Base-by-base conservation (phyloP, 2,888 invertebrate species). In the Cotesia congregata region DNA sequence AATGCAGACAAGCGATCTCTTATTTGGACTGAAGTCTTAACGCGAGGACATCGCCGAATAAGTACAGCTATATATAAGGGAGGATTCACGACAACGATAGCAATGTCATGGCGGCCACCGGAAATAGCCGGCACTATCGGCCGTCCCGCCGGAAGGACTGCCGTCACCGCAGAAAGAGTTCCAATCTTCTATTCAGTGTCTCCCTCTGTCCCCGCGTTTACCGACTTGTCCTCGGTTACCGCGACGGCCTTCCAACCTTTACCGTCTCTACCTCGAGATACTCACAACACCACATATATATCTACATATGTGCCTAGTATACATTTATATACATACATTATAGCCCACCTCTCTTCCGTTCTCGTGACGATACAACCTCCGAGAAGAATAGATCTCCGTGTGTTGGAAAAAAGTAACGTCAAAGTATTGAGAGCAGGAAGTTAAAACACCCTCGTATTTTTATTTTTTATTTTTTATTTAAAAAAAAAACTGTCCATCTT, bases 81-180 rank as follows among this genome's bases (percentile, higher is more conserved):
- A 61, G 39, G 59, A 39, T 71, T 60, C 62, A 38, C 17, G 68
- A 62, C 59, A 73, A 84, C 85, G 88, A 88, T 88, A 88, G 86
- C 85, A 81, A 85, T 87, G 86, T 86, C 86, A 87, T 84, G 87
- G 86, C 86, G 87, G 85, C 85, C 88, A 86, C 84, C 88, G 89
- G 88, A 89, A 89, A 89, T 89, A 89, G 88, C 88, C 88, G 85
- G 86, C 85, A 88, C 88, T 89, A 89, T 89, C 89, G 86, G 86
- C 83, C 84, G 83, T 84, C 84, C 83, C 83, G 79, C 87, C 88
- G 89, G 89, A 88, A 88, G 88, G 86, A 85, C 84, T 85, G 82
- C 84, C 87, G 86, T 86, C 88, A 85, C 83, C 86, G 81, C 86
- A 87, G 86, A 88, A 89, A 89, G 87, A 89, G 86, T 88, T 88